Percentiles rank a stretch among this genome's conserved stretches.
phyloP scores from a whole-genome alignment of 2,113 vertebrate species.

The Sterna hirundo region DNA sequence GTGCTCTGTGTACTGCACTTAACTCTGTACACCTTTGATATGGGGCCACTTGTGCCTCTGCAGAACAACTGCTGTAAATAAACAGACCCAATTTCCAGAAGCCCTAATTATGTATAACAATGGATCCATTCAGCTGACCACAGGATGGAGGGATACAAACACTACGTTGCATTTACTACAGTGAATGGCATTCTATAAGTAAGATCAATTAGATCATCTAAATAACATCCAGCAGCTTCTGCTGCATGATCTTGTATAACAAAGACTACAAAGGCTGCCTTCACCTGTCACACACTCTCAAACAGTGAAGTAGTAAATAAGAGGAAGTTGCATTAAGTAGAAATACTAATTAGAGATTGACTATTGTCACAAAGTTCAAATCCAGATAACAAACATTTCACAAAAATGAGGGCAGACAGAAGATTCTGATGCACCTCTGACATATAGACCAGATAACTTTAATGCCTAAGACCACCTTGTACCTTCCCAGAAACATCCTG shows the following conservation, averaged over 20 bases:
- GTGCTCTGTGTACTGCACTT: neutral
- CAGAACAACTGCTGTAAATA: constrained; percentile 27
- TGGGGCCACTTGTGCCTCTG: neutral
- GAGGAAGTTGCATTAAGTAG: neutral
- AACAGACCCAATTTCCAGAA: constrained; percentile 50
- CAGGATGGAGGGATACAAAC: neutral
- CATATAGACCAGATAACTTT: neutral
- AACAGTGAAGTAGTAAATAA: neutral
- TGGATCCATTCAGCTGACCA: constrained; percentile 10
- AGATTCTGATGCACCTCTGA: neutral
- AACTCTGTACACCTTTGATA: neutral
- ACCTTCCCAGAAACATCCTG: neutral
- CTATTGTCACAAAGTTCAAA: neutral
- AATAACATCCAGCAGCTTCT: constrained; percentile 50
- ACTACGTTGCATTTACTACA: constrained; percentile 3
- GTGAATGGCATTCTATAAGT: constrained; percentile 34
- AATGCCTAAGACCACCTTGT: neutral
- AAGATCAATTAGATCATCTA: constrained; percentile 22
- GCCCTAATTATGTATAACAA: constrained; percentile 22
- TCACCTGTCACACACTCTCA: neutral
- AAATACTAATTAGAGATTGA: neutral
- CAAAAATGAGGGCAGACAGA: neutral
- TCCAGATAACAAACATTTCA: neutral
- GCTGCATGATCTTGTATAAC: neutral
- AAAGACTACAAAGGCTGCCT: constrained; percentile 17